Evolutionary conservation across 2,113 vertebrate genomes (phyloP).

Genomic region (Gobius niger): DNA sequence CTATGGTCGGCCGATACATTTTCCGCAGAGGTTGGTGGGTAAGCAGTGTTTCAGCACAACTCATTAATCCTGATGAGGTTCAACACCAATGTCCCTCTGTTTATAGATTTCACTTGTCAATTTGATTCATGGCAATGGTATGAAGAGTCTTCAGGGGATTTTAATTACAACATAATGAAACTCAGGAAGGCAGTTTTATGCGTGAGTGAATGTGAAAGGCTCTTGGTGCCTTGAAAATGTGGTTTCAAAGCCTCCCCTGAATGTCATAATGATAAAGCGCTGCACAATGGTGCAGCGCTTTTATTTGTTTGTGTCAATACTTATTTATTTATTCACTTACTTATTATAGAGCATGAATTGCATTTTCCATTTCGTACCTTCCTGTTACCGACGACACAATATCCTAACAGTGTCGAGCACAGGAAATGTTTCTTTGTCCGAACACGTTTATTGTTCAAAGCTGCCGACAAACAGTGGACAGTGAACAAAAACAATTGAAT

Average conservation of each 20-base stretch:
- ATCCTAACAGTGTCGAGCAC: slow-evolving; percentile 10
- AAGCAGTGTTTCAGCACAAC: slow-evolving; percentile 59
- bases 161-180: background rate
- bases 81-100: slow-evolving; percentile 51
- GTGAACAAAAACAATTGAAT: slow-evolving; percentile 7
- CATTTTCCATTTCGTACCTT: background rate
- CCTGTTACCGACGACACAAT: slow-evolving; percentile 28
- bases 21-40: slow-evolving; percentile 58
- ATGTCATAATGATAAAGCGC: no score
- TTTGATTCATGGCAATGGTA: slow-evolving; percentile 23
- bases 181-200: no score
- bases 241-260: no score
- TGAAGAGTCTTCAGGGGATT: background rate
- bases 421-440: slow-evolving; percentile 14
- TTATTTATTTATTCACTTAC: no score
- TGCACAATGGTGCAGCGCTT: no score
- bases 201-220: no score
- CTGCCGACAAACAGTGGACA: slow-evolving; percentile 9
- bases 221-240: no score
- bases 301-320: no score
- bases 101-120: slow-evolving; percentile 66
- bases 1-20: slow-evolving; percentile 39
- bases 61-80: slow-evolving; percentile 62
- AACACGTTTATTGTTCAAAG: slow-evolving; percentile 14
- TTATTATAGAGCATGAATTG: background rate